Evolutionary conservation across 2,797 vertebrate genomes (phyloP), one percentile per base, ranked within the genome.

Genomic region (Falco novaeseelandiae): DNA sequence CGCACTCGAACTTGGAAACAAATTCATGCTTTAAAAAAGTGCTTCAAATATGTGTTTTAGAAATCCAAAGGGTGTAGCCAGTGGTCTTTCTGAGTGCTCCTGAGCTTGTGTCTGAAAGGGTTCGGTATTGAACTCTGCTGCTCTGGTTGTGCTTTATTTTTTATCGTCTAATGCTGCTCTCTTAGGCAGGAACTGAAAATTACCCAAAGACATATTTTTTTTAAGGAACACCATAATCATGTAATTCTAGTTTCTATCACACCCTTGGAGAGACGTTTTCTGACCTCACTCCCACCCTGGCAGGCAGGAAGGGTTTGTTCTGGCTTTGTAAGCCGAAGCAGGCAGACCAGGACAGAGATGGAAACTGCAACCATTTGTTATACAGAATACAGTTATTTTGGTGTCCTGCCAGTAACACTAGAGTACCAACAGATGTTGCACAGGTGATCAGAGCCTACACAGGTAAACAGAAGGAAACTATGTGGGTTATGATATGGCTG

Each of bases 241-340:
- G 62, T 16, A 49, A 71, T 92, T 97, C 81, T 93, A 67, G 63
- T 89, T 97, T 93, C 83, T 63, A 20, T 93, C 81, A 65, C 51
- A 19, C n/a, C 40, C 83, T 85, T 44, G 42, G 83, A 91, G 44
- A 55, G 55, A 71, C 9, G 4, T 87, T 79, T 95, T 93, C 76
- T 71, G 82, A 81, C 88, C 69, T 54, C 44, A 14, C 59, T 84
- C 52, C 51, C 40, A 77, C 32, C 52, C 59, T 83, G 74, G 55
- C 51, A 73, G 54, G 52, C 77, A 89, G 79, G 54, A n/a, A 77
- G 70, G 46, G 19, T 85, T 95, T 78, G 36, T 71, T 93, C 81
- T 49, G 48, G n/a, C 66, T 92, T 91, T 85, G 26, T 65, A 78
- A 90, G 51, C 44, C 74, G 79, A 78, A 87, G 73, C 59, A 65